A percentile compares a stretch with the other conserved stretches of the same genome.
phyloP scores from a whole-genome alignment of 2,113 vertebrate species.

The Cyprichromis sp. region DNA sequence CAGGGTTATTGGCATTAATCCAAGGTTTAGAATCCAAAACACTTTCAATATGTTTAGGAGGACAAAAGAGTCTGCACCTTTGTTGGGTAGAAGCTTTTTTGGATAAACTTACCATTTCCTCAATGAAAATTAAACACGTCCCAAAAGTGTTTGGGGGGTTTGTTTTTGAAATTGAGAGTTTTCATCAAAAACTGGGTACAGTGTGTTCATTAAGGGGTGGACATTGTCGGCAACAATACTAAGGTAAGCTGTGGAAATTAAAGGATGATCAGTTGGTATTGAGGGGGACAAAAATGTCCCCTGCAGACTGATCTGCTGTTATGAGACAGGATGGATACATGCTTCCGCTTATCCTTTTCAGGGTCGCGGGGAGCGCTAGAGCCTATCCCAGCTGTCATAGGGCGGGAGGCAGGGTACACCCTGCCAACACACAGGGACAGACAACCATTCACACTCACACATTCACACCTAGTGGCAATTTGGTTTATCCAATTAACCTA shows the following conservation, averaged over 20 bases:
- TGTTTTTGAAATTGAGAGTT: background rate
- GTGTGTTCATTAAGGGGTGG: background rate
- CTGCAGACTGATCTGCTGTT: background rate
- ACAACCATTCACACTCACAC: too few relatives aligned
- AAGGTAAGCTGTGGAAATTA: background rate
- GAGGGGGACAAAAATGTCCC: background rate
- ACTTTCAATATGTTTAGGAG: background rate
- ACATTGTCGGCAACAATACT: background rate
- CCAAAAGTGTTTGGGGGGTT: background rate
- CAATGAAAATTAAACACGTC: background rate
- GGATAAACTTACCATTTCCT: background rate
- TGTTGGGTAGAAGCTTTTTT: background rate
- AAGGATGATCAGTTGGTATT: background rate
- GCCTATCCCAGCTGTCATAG: too few relatives aligned
- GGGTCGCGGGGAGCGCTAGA: too few relatives aligned
- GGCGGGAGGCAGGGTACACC: too few relatives aligned
- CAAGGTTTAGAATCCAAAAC: background rate
- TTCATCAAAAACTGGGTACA: background rate
- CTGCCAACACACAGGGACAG: too few relatives aligned
- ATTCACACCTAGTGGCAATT: too few relatives aligned
- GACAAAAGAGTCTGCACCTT: background rate
- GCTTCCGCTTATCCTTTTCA: too few relatives aligned
- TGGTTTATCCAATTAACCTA: too few relatives aligned
- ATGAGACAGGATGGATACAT: background rate
- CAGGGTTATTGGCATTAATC: background rate